phyloP scores from a whole-genome alignment of 1,140 invertebrate species.

The Drosophila willistoni region DNA sequence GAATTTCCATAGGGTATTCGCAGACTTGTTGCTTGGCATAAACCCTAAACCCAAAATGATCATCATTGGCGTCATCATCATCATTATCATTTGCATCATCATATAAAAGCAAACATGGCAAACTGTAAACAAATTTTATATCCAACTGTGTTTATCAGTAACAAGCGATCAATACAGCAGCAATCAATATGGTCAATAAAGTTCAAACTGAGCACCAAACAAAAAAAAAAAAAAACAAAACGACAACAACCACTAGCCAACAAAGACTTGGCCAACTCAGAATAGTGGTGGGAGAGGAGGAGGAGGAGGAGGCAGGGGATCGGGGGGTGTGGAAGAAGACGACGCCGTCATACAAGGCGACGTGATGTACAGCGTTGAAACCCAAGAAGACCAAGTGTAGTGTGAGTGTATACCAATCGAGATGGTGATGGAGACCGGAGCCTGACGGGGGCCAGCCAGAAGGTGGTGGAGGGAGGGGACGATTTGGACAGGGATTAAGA shows the following conservation, averaged over 20 bases:
- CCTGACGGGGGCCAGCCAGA: neutral
- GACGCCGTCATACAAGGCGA: constrained; percentile 63
- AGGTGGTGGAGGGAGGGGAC: neutral
- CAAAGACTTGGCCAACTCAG: neutral
- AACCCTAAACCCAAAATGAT: neutral
- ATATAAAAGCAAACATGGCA: constrained; percentile 45
- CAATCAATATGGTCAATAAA: constrained; percentile 82
- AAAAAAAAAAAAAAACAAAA: neutral
- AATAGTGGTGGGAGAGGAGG: neutral
- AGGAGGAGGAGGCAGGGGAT: neutral
- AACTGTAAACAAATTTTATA: constrained; percentile 30
- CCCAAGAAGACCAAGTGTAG: constrained; percentile 63
- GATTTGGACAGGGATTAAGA: neutral
- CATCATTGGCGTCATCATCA: constrained; percentile 35
- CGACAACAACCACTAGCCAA: constrained; percentile 6
- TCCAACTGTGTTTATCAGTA: constrained; percentile 69
- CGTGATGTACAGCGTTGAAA: constrained; percentile 77
- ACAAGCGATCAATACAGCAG: constrained; percentile 80
- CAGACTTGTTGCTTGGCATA: constrained; percentile 18
- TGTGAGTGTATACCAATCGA: constrained; percentile 32
- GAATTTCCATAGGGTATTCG: neutral
- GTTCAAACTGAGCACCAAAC: constrained; percentile 40
- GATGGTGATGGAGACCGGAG: neutral
- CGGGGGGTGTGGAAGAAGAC: constrained; percentile 8
- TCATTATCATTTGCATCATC: neutral